These are phyloP conservation scores for Zelostemma sp. DNA, from an alignment of 1,140 invertebrate species.

Conservation along the genomic window DNA sequence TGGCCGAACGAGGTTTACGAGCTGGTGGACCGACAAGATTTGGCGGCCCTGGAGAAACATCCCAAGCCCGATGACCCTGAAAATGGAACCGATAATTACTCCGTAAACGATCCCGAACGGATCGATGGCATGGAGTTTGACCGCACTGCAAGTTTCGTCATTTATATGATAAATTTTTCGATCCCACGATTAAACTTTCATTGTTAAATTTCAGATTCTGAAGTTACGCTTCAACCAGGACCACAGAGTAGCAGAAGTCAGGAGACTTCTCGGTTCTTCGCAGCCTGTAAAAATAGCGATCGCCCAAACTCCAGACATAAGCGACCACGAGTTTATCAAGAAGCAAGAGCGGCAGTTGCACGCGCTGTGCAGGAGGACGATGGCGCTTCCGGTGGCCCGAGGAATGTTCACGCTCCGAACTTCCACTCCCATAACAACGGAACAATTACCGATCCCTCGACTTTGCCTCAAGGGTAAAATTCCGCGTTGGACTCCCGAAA, in stretches of 20 bases:
- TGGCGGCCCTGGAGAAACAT: slow-evolving; percentile 73
- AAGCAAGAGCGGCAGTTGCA: slow-evolving; percentile 94
- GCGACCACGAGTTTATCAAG: slow-evolving; percentile 97
- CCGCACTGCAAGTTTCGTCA: slow-evolving; percentile 64
- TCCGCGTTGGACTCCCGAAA: too few relatives aligned
- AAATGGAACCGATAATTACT: slow-evolving; percentile 55
- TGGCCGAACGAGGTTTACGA: slow-evolving; percentile 83
- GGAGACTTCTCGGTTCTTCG: slow-evolving; percentile 88
- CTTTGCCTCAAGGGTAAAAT: slow-evolving; percentile 83
- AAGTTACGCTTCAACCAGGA: slow-evolving; percentile 81
- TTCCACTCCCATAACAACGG: slow-evolving; percentile 84
- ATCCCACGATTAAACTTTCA: too few relatives aligned
- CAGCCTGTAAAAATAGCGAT: slow-evolving; percentile 89
- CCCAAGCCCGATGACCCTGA: slow-evolving; percentile 32
- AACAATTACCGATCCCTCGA: slow-evolving; percentile 84
- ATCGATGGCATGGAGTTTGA: slow-evolving; percentile 79
- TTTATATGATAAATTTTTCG: too few relatives aligned
- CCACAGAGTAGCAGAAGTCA: slow-evolving; percentile 86
- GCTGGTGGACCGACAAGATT: slow-evolving; percentile 84
- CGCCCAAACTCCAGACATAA: slow-evolving; percentile 90
- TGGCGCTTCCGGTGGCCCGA: slow-evolving; percentile 92
- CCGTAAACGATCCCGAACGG: slow-evolving; percentile 67
- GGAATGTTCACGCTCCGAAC: slow-evolving; percentile 93
- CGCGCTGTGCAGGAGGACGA: slow-evolving; percentile 90
- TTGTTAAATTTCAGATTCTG: slow-evolving; percentile 72